Percentiles rank a stretch among this genome's conserved stretches.
phyloP scores from a whole-genome alignment of 2,113 vertebrate species.

The Xiphorhynchus elegans region DNA sequence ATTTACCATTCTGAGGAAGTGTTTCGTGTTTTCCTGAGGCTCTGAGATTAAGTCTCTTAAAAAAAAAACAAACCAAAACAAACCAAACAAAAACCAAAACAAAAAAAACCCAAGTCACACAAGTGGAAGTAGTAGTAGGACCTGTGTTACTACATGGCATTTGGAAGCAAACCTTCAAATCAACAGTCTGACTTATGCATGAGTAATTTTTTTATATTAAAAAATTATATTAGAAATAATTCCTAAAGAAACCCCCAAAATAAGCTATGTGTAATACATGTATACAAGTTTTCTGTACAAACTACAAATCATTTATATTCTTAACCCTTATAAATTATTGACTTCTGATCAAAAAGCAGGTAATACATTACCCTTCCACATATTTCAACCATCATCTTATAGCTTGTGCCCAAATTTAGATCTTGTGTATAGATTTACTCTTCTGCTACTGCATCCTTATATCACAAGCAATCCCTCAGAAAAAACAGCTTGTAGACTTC shows the following conservation, averaged over 20 bases:
- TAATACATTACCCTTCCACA: background rate
- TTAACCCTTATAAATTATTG: background rate
- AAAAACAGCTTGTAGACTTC: background rate
- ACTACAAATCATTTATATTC: background rate
- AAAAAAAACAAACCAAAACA: too few species aligned
- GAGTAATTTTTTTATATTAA: background rate
- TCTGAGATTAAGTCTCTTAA: background rate
- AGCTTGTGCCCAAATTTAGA: background rate
- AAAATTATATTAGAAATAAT: conserved; percentile 20
- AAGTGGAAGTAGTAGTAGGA: background rate
- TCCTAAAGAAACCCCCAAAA: background rate
- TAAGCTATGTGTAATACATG: background rate
- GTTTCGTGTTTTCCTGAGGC: background rate
- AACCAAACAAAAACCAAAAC: too few species aligned
- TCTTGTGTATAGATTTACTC: background rate
- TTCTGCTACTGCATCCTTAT: background rate
- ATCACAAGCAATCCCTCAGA: background rate
- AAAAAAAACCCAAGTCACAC: too few species aligned
- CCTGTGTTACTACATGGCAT: background rate
- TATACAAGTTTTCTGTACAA: background rate
- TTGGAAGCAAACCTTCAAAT: background rate
- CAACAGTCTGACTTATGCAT: background rate
- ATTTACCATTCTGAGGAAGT: background rate
- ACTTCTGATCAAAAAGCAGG: background rate
- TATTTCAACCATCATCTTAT: background rate